Percentiles rank a stretch among this genome's conserved stretches.
phyloP scores from a whole-genome alignment of 2,113 vertebrate species.

The Emydura subglobosa region DNA sequence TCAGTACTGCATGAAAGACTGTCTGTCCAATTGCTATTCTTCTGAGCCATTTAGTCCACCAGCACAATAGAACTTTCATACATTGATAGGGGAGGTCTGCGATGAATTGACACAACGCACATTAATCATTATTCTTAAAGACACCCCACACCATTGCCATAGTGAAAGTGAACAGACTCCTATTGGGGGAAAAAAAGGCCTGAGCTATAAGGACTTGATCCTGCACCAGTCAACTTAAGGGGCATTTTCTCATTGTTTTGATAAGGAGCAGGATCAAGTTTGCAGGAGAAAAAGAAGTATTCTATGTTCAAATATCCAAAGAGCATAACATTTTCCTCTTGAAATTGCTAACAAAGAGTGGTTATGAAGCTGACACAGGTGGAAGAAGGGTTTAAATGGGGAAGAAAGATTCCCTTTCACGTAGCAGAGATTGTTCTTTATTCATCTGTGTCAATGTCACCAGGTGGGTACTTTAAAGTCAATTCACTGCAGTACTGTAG shows the following conservation, averaged over 20 bases:
- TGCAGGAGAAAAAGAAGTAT: neutral
- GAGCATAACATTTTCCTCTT: neutral
- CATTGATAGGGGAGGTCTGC: neutral
- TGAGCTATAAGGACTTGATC: neutral
- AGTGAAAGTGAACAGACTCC: neutral
- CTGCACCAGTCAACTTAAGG: neutral
- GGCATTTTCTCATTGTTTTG: neutral
- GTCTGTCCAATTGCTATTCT: neutral
- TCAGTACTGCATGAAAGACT: neutral
- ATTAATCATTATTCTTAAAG: neutral
- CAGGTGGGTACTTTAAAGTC: conserved; percentile 35
- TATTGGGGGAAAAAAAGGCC: neutral
- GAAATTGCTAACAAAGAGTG: accelerated
- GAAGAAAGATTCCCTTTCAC: neutral
- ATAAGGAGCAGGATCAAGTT: neutral
- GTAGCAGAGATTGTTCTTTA: neutral
- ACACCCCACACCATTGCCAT: neutral
- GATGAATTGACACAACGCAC: neutral
- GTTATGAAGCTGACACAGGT: accelerated
- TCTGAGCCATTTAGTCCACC: no score
- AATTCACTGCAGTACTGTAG: conserved; percentile 40
- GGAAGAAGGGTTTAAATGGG: neutral
- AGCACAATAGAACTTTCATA: neutral
- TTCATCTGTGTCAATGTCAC: neutral
- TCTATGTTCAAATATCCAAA: neutral